phyloP scores from a whole-genome alignment of 2,113 vertebrate genomes.

The Mobula birostris region DNA sequence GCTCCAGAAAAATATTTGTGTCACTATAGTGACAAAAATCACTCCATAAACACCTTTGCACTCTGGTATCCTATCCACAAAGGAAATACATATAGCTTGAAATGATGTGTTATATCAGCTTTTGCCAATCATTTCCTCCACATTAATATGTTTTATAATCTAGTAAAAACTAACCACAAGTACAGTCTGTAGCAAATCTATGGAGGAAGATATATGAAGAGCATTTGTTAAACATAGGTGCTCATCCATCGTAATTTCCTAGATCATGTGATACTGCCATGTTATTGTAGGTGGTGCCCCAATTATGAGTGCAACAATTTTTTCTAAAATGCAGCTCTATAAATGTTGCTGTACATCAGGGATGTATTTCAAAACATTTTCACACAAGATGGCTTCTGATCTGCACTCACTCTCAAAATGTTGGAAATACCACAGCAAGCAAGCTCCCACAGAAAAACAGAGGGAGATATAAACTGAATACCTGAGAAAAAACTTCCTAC shows the following conservation, averaged over 20 bases:
- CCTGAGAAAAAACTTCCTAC: background rate
- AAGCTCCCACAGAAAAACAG: background rate
- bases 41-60: background rate
- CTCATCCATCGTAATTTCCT: background rate
- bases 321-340: no score
- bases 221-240: no score
- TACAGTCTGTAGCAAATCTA: background rate
- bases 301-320: background rate
- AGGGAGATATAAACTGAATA: background rate
- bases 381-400: background rate
- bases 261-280: background rate
- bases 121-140: background rate
- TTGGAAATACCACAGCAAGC: background rate
- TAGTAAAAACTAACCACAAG: background rate
- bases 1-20: background rate
- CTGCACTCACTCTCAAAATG: background rate
- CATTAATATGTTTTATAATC: slow-evolving; percentile 1
- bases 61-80: background rate
- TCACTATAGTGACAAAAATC: background rate
- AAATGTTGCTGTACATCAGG: background rate
- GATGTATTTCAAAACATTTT: background rate
- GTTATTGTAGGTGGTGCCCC: background rate
- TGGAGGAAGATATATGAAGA: background rate
- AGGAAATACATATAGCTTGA: background rate
- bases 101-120: background rate